Percentiles rank a stretch among this genome's conserved stretches.
phyloP scores from a whole-genome alignment of 1,140 invertebrate species.

The Sipha flava region DNA sequence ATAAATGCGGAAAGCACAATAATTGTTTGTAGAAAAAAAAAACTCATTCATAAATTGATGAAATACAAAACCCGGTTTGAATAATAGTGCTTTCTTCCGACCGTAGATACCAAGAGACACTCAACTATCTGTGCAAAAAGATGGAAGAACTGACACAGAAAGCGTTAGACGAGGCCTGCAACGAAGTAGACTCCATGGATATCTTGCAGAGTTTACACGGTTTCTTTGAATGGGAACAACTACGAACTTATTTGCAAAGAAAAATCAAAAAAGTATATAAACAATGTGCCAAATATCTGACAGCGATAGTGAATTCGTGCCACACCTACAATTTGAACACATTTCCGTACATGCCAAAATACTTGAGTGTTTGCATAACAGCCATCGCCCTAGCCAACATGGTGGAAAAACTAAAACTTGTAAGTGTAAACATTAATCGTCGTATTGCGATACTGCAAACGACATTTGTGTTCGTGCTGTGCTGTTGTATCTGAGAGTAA shows the following conservation, averaged over 20 bases:
- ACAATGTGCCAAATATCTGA: no score
- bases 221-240: neutral
- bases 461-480: no score
- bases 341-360: neutral
- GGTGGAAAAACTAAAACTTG: neutral
- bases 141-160: neutral
- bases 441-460: no score
- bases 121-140: neutral
- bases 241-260: neutral
- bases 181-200: neutral
- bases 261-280: neutral
- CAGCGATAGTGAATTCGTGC: no score
- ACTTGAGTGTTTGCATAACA: neutral
- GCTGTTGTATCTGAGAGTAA: no score
- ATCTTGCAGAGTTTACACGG: neutral
- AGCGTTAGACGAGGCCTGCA: neutral
- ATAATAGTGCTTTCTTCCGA: no score
- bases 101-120: neutral
- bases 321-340: no score
- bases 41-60: no score
- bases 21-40: no score
- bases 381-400: neutral
- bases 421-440: neutral
- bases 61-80: no score
- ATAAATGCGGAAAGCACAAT: no score